A percentile compares a stretch with the other conserved stretches of the same genome.
Conservation (phyloP, 1,140 invertebrate genomes). For the Rhyacophila brunnea region DNA sequence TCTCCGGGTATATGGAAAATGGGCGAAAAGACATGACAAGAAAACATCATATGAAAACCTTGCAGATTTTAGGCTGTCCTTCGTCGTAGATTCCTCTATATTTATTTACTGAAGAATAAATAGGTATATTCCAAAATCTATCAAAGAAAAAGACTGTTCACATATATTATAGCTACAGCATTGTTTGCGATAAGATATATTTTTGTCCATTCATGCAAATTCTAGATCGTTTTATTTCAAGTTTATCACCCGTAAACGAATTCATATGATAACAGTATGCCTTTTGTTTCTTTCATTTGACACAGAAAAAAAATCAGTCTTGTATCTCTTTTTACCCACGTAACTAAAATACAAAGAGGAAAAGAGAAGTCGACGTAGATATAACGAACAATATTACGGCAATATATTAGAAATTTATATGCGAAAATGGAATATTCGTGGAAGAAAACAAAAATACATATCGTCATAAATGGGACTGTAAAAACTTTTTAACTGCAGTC, state of each 20-base stretch:
- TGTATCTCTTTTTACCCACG: conserved; percentile 4
- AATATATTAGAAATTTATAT: conserved; percentile 23
- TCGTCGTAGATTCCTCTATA: too few relatives aligned
- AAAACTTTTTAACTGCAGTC: conserved; percentile 34
- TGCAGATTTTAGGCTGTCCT: too few relatives aligned
- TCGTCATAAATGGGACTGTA: conserved; percentile 28
- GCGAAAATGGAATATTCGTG: conserved; percentile 16
- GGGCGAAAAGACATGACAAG: too few relatives aligned
- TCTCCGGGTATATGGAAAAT: too few relatives aligned
- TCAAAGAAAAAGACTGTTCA: too few relatives aligned
- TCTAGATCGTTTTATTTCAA: conserved; percentile 28
- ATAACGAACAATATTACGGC: not conserved
- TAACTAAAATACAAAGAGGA: not conserved
- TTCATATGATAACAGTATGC: conserved; percentile 31
- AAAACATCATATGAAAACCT: too few relatives aligned
- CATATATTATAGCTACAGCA: too few relatives aligned
- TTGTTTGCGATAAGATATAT: too few relatives aligned
- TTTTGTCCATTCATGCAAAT: conserved; percentile 29
- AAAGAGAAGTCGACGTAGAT: not conserved
- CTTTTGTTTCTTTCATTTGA: too few relatives aligned
- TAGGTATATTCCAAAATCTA: too few relatives aligned
- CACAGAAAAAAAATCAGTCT: conserved; percentile 8
- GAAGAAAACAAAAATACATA: conserved; percentile 18
- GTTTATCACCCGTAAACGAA: conserved; percentile 30
- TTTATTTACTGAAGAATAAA: too few relatives aligned